These are phyloP conservation scores for Taphrorychus bicolor DNA, from an alignment of 2,888 invertebrate genomes.

Conservation along the genomic window DNA sequence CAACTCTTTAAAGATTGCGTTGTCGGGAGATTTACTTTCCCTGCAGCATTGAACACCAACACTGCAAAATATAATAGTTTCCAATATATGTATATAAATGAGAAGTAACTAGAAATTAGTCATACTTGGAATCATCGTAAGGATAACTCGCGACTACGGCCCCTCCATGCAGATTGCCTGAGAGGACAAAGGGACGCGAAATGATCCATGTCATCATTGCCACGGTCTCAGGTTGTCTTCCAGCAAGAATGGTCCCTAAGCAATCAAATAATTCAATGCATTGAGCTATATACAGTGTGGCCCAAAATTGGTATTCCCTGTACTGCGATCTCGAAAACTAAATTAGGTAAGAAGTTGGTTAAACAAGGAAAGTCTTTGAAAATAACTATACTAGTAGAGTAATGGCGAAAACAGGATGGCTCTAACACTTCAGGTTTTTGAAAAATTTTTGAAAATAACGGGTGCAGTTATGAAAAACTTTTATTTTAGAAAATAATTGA, in stretches of 20 bases:
- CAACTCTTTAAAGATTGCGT: slow-evolving; percentile 79
- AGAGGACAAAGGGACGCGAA: slow-evolving; percentile 87
- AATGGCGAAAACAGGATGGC: too few species aligned
- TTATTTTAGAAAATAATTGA: too few species aligned
- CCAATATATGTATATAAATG: not conserved
- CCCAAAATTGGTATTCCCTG: too few species aligned
- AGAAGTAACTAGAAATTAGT: not conserved
- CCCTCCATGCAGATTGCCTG: slow-evolving; percentile 95
- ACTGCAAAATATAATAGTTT: slow-evolving; percentile 39
- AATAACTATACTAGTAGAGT: too few species aligned
- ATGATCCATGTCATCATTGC: slow-evolving; percentile 91
- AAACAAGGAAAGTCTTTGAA: too few species aligned
- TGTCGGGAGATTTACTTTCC: slow-evolving; percentile 82
- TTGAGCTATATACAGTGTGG: too few species aligned
- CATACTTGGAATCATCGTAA: slow-evolving; percentile 83
- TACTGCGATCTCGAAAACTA: too few species aligned
- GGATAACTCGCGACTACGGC: slow-evolving; percentile 98
- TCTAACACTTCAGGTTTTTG: too few species aligned
- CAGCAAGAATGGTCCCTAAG: slow-evolving; percentile 61
- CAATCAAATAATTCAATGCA: not conserved
- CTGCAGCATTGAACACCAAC: slow-evolving; percentile 70
- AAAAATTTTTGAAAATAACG: too few species aligned
- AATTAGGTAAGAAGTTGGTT: too few species aligned
- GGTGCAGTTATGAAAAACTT: too few species aligned
- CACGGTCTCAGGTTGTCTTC: slow-evolving; percentile 84